Conservation (phyloP, 1,140 invertebrate species). For the Hypothenemus hampei region DNA sequence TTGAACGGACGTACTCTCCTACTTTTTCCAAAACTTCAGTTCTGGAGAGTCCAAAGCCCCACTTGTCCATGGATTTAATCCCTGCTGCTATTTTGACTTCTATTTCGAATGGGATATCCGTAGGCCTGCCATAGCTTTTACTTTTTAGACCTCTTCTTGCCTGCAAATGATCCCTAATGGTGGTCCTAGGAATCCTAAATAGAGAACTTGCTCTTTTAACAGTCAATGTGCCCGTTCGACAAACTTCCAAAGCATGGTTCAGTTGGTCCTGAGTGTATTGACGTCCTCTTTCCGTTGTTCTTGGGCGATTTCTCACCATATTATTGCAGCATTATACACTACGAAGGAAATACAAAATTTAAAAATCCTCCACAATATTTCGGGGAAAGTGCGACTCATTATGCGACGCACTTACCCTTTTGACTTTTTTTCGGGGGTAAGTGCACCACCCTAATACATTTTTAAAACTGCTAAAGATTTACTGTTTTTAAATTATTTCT, state of each 20-base stretch:
- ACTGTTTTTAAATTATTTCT: no score
- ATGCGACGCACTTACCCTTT: no score
- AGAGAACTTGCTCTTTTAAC: no score
- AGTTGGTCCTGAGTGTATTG: conserved; percentile 29
- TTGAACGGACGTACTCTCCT: conserved; percentile 35
- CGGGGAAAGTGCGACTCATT: no score
- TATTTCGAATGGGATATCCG: conserved; percentile 30
- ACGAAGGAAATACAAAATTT: not conserved
- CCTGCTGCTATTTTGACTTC: conserved; percentile 33
- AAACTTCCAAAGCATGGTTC: conserved; percentile 27
- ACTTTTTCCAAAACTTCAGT: conserved; percentile 38
- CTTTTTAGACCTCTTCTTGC: conserved; percentile 24
- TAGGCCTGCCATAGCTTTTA: conserved; percentile 30
- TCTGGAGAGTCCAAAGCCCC: conserved; percentile 40
- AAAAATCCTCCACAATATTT: no score
- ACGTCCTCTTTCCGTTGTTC: conserved; percentile 3
- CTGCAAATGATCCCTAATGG: conserved; percentile 28
- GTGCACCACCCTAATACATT: not conserved
- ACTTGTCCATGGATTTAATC: conserved; percentile 39
- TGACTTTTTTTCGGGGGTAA: not conserved
- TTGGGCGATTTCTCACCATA: conserved; percentile 19
- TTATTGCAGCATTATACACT: no score
- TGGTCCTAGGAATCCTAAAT: conserved; percentile 35
- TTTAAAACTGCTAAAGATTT: no score
- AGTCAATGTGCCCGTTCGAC: no score